phyloP scores from a whole-genome alignment of 2,113 vertebrate genomes.

The Isichthys henryi region DNA sequence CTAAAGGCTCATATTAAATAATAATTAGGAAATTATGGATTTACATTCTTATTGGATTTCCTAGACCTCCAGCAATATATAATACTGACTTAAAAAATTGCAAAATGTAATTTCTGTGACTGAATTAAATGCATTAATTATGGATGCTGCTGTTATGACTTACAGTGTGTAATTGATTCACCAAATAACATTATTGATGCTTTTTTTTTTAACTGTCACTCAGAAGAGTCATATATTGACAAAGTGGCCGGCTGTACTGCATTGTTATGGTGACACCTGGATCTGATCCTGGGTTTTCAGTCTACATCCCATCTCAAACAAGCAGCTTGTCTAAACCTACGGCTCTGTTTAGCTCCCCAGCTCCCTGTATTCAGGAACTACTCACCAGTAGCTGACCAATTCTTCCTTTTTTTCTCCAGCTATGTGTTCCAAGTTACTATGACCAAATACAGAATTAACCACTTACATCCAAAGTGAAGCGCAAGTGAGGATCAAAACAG shows the following conservation, averaged over 20 bases:
- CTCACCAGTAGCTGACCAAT: not conserved
- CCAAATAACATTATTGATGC: not conserved
- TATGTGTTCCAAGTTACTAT: not conserved
- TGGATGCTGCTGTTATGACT: not conserved
- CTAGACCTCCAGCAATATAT: not conserved
- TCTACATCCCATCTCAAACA: not conserved
- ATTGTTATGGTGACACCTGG: not conserved
- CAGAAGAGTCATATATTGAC: not conserved
- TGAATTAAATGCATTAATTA: not conserved
- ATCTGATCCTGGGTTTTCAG: not conserved
- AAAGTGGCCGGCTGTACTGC: not conserved
- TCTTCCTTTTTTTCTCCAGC: not conserved
- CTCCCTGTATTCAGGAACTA: too few species aligned
- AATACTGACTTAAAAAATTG: conserved; percentile 6
- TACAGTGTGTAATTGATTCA: not conserved
- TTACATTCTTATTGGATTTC: conserved; percentile 2
- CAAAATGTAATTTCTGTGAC: not conserved
- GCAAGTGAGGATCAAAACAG: not conserved
- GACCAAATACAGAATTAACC: not conserved
- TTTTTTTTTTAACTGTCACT: not conserved
- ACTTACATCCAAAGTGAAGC: not conserved
- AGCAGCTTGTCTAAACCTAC: not conserved
- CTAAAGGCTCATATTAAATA: not conserved
- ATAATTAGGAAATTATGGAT: not conserved
- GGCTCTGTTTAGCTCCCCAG: not conserved